Conservation (phyloP, 37 sponge, comb jelly and placozoan species). For the Geodia barretti region DNA sequence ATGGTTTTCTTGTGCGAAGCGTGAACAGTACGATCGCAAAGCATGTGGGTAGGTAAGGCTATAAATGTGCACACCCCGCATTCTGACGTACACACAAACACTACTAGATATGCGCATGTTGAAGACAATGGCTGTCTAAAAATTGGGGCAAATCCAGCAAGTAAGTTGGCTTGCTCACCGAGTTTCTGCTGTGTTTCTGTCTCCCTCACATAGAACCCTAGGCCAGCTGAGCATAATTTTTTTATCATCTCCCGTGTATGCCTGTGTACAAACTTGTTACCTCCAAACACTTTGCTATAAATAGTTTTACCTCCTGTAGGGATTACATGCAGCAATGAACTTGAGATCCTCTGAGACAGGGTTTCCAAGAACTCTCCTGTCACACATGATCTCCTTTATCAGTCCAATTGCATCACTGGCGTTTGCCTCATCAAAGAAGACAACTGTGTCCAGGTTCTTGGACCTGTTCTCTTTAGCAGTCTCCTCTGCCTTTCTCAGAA, state of each 20-base stretch:
- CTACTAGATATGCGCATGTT: too few species aligned
- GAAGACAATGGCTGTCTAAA: too few species aligned
- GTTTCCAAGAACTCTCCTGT: conserved; percentile 75
- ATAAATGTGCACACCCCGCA: too few species aligned
- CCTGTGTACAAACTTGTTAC: conserved; percentile 1
- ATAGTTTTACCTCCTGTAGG: conserved; percentile 67
- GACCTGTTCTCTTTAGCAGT: conserved; percentile 40
- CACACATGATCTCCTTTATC: conserved; percentile 97
- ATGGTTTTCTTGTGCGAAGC: too few species aligned
- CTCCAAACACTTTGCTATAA: not conserved
- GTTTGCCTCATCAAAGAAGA: conserved; percentile 98
- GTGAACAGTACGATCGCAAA: too few species aligned
- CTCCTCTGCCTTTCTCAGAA: conserved; percentile 61
- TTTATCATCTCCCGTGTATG: conserved; percentile 75
- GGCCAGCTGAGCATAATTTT: conserved; percentile 73
- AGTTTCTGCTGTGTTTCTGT: conserved; percentile 54
- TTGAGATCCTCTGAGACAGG: conserved; percentile 60
- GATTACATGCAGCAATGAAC: conserved; percentile 96
- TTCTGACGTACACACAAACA: too few species aligned
- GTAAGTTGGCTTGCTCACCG: conserved; percentile 15
- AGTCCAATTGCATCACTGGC: conserved; percentile 89
- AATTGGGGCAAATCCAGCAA: too few species aligned
- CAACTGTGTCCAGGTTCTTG: conserved; percentile 60
- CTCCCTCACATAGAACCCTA: conserved; percentile 64
- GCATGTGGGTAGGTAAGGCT: too few species aligned